phyloP scores from a whole-genome alignment of 2,888 invertebrate species.

The Drosophila cognata region DNA sequence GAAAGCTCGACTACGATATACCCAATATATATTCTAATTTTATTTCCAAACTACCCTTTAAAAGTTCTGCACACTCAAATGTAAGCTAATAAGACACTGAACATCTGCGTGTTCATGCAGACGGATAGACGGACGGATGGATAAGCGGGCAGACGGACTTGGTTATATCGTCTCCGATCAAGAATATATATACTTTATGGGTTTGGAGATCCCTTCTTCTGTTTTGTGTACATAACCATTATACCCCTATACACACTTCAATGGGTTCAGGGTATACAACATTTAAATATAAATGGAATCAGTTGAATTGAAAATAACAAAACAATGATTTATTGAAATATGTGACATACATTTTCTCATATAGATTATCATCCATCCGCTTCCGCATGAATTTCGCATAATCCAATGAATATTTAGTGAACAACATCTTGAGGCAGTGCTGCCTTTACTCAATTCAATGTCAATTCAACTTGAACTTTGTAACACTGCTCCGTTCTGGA shows the following conservation, averaged over 20 bases:
- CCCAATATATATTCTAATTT: not conserved
- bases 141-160: no score
- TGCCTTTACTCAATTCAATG: constrained; percentile 55
- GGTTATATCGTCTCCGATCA: not conserved
- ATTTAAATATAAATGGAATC: not conserved
- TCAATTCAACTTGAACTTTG: constrained; percentile 66
- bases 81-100: not conserved
- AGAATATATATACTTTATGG: not conserved
- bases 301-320: not conserved
- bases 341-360: not conserved
- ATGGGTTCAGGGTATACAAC: not conserved
- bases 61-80: not conserved
- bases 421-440: constrained; percentile 2
- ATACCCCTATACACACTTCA: not conserved
- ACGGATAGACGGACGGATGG: not conserved
- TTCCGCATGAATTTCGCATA: not conserved
- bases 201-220: not conserved
- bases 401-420: constrained; percentile 15
- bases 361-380: not conserved
- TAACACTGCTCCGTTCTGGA: constrained; percentile 35
- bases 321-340: not conserved
- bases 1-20: not conserved
- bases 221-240: not conserved
- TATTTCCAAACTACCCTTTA: not conserved
- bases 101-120: not conserved